Evolutionary conservation across 2,888 invertebrate species (phyloP).

Genomic region (Anarsia innoxiella): DNA sequence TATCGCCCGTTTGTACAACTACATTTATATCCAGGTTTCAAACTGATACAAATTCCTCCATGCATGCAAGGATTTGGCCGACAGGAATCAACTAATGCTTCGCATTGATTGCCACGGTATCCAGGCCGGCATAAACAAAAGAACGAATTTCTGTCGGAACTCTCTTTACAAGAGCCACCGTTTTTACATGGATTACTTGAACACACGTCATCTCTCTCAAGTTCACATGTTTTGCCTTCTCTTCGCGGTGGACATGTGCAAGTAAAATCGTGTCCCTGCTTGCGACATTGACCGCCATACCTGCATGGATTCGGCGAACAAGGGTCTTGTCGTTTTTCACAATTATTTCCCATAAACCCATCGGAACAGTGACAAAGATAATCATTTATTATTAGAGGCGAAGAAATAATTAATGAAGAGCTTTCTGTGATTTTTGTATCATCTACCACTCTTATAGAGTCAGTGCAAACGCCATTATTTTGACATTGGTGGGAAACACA

Average conservation of each 20-base stretch:
- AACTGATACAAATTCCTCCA: conserved; percentile 90
- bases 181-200: conserved; percentile 91
- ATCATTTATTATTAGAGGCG: conserved; percentile 85
- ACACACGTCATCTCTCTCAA: conserved; percentile 89
- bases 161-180: conserved; percentile 93
- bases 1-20: conserved; percentile 92
- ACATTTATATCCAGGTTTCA: conserved; percentile 91
- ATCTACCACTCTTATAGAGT: conserved; percentile 80
- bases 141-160: conserved; percentile 90
- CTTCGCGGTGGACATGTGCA: conserved; percentile 86
- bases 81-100: conserved; percentile 91
- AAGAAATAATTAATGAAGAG: conserved; percentile 86
- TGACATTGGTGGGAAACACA: conserved; percentile 83
- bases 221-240: conserved; percentile 89
- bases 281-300: conserved; percentile 87
- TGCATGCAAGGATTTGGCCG: conserved; percentile 94
- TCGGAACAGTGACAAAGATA: conserved; percentile 87
- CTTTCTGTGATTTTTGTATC: conserved; percentile 87
- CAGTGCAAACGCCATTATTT: conserved; percentile 86
- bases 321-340: conserved; percentile 92
- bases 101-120: conserved; percentile 93
- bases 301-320: conserved; percentile 93
- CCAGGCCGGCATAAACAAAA: conserved; percentile 94
- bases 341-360: conserved; percentile 87
- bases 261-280: conserved; percentile 88